Evolutionary conservation across 2,888 invertebrate species (phyloP).

Genomic region (Drosophila acutilabella): DNA sequence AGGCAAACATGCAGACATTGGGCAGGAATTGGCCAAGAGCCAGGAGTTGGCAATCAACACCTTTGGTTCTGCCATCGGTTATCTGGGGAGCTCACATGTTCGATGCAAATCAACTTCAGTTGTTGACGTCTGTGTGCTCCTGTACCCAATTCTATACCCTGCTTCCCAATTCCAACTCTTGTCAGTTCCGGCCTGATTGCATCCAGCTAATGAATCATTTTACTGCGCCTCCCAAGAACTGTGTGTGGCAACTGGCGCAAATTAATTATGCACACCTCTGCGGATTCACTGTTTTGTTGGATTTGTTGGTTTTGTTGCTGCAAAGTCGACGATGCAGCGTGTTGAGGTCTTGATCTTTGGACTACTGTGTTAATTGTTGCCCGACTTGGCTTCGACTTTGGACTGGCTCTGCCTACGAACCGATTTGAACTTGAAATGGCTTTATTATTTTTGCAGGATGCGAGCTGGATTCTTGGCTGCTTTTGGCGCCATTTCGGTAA

Average conservation of each 20-base stretch:
- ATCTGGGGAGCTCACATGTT: constrained; percentile 75
- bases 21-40: too few species aligned
- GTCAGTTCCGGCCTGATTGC: constrained; percentile 81
- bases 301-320: constrained; percentile 12
- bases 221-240: constrained; percentile 43
- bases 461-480: constrained; percentile 15
- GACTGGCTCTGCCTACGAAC: constrained; percentile 48
- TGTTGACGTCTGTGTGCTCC: constrained; percentile 49
- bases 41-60: constrained; percentile 75
- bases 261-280: constrained; percentile 84
- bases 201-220: constrained; percentile 83
- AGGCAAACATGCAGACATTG: constrained; percentile 13
- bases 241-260: constrained; percentile 73
- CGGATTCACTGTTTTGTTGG: constrained; percentile 9
- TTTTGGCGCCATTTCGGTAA: constrained; percentile 54
- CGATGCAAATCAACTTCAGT: constrained; percentile 81
- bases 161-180: constrained; percentile 45
- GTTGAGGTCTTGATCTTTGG: constrained; percentile 84
- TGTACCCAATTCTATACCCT: background rate
- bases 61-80: constrained; percentile 50
- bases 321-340: constrained; percentile 40
- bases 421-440: constrained; percentile 78
- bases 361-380: constrained; percentile 84
- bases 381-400: constrained; percentile 27
- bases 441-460: constrained; percentile 69